phyloP scores from a whole-genome alignment of 2,797 vertebrate genomes.

The Takifugu ocellatus region DNA sequence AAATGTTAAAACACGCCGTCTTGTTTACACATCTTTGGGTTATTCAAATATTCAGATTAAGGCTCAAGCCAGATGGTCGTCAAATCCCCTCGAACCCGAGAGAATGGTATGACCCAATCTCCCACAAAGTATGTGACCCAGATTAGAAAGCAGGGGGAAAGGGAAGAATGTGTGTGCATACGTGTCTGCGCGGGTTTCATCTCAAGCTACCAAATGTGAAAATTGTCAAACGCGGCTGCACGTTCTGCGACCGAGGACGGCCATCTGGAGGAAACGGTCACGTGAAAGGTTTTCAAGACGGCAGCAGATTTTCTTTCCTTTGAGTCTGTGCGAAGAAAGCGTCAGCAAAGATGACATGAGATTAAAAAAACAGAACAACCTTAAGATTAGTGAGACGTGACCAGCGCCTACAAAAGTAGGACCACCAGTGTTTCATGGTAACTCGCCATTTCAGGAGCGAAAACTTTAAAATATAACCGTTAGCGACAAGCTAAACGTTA shows the following conservation, averaged over 20 bases:
- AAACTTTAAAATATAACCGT: no score
- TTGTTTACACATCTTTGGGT: conserved; percentile 60
- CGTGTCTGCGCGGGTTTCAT: conserved; percentile 55
- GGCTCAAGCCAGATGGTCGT: conserved; percentile 68
- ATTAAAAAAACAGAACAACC: no score
- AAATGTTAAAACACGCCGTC: conserved; percentile 49
- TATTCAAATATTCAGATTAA: conserved; percentile 77
- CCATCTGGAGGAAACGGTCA: conserved; percentile 31
- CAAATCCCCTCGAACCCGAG: conserved; percentile 66
- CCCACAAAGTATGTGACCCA: conserved; percentile 79
- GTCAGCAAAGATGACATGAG: no score
- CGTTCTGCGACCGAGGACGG: conserved; percentile 29
- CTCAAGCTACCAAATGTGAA: conserved; percentile 50
- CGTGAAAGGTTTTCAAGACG: conserved; percentile 20
- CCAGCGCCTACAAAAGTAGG: no score
- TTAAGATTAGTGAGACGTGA: no score
- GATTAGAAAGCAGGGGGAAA: conserved; percentile 70
- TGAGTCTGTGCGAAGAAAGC: conserved; percentile 11
- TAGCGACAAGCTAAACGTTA: no score
- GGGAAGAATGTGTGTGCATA: conserved; percentile 49
- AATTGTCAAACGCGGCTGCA: conserved; percentile 27
- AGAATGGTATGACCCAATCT: conserved; percentile 78
- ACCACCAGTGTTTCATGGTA: no score
- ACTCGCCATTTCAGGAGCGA: no score
- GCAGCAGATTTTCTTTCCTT: neutral